Evolutionary conservation across 2,888 invertebrate species (phyloP), one percentile per base, ranked within the genome.

Genomic region (Eulithis testata): DNA sequence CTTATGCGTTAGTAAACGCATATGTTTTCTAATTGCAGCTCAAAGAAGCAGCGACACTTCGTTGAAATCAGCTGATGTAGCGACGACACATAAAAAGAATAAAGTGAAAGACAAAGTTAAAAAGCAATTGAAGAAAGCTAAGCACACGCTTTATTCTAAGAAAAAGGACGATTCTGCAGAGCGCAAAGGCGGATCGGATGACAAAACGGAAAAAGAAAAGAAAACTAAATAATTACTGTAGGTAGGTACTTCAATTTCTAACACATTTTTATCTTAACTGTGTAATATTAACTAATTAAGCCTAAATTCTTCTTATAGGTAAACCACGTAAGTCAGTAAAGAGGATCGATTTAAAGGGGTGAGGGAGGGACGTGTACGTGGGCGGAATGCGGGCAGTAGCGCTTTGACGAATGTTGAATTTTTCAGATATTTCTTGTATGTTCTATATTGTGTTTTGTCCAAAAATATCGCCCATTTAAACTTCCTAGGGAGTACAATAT

Each of bases 41-140:
- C 91, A 91, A 84, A 86, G 93, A 73, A 89, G 87, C 75, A 91
- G 89, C 71, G 91, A 91, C 69, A 88, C 87, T 76, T 91, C 92
- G 8, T 89, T 92, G 73, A 91, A 90, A 73, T 91, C 93, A 0
- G 73, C 83, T 11, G 93, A 93, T 73, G 83, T 85, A 6, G 73
- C 82, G 4, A 74, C 83, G 14, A 84, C 87, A 5, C 88, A 86
- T 11, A 93, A 93, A 76, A 93, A 93, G 73, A 91, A 72, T 71
- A 93, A 92, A 84, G 91, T 93, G 21, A 93, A 92, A 66, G 93
- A 93, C 71, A 92, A 91, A 84, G 86, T 93, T 14, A 93, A 92
- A 74, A 93, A 91, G 74, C 93, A 93, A 76, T 77, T 93, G 4
- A 93, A 93, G 73, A 93, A 91, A 76, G 93, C 92, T 0, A 93